Evolutionary conservation across 2,113 vertebrate genomes (phyloP).

Genomic region (Tringa solitaria): DNA sequence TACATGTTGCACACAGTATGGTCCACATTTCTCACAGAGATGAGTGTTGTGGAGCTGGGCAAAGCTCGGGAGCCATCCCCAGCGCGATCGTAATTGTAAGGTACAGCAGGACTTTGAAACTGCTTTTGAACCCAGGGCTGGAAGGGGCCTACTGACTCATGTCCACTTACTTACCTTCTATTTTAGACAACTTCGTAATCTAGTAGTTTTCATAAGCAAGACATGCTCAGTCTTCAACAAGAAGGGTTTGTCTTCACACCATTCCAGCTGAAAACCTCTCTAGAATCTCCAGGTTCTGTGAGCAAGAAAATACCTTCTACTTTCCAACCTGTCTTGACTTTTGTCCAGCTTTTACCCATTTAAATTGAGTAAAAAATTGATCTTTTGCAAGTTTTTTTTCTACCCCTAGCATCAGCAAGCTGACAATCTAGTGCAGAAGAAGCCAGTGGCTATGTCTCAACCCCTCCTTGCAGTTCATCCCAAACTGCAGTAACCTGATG

Average conservation of each 20-base stretch:
- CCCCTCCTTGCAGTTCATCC: not conserved
- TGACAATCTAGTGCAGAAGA: not conserved
- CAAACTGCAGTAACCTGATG: not conserved
- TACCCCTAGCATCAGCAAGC: not conserved
- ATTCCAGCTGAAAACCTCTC: not conserved
- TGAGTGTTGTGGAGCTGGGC: not conserved
- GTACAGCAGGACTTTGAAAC: not conserved
- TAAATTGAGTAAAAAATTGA: not conserved
- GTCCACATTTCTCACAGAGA: not conserved
- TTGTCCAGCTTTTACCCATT: not conserved
- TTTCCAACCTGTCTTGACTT: not conserved
- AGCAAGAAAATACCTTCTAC: not conserved
- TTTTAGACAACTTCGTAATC: not conserved
- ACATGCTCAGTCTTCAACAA: not conserved
- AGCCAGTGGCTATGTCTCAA: not conserved
- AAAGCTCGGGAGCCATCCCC: not conserved
- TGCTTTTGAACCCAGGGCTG: not conserved
- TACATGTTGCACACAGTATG: not conserved
- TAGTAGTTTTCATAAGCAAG: not conserved
- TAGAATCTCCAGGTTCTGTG: not conserved
- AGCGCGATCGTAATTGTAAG: not conserved
- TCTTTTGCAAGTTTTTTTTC: not conserved
- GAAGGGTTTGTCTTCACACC: not conserved
- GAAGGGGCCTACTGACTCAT: slow-evolving; percentile 4
- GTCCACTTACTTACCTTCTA: not conserved